Percentiles rank a stretch among this genome's conserved stretches.
phyloP scores from a whole-genome alignment of 2,797 vertebrate species.

The Spondyliosoma cantharus region DNA sequence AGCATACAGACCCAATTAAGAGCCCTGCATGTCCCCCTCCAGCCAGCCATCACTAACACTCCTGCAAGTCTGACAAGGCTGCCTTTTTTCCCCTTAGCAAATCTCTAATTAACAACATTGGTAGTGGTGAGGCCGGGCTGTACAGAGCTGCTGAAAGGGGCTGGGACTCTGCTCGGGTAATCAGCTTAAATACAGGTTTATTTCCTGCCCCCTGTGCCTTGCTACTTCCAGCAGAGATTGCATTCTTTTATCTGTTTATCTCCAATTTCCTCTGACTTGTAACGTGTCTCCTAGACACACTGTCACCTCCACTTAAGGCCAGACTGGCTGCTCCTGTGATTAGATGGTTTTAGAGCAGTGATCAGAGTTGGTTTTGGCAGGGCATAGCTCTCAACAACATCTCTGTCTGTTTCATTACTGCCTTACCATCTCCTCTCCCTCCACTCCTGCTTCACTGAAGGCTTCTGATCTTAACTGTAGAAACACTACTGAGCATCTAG shows the following conservation, averaged over 20 bases:
- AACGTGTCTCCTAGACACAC: slow-evolving; percentile 82
- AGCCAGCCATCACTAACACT: slow-evolving; percentile 91
- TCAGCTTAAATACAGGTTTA: slow-evolving; percentile 88
- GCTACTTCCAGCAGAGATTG: slow-evolving; percentile 81
- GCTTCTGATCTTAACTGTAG: slow-evolving; percentile 44
- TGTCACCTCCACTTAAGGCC: slow-evolving; percentile 81
- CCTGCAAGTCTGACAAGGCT: slow-evolving; percentile 87
- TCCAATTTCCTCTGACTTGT: slow-evolving; percentile 85
- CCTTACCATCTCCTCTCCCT: slow-evolving; percentile 54
- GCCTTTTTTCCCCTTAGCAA: slow-evolving; percentile 79
- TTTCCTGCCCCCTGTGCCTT: slow-evolving; percentile 86
- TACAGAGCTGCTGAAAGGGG: slow-evolving; percentile 83
- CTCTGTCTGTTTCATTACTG: slow-evolving; percentile 64
- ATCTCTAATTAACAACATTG: slow-evolving; percentile 87
- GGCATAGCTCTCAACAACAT: slow-evolving; percentile 64
- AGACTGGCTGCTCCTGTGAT: slow-evolving; percentile 58
- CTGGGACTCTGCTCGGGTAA: slow-evolving; percentile 84
- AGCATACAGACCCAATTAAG: slow-evolving; percentile 90
- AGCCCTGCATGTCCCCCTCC: slow-evolving; percentile 83
- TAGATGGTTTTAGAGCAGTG: slow-evolving; percentile 71
- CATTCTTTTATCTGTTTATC: slow-evolving; percentile 86
- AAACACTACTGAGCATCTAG: slow-evolving; percentile 27
- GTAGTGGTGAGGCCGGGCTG: slow-evolving; percentile 71
- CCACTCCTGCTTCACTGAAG: slow-evolving; percentile 35
- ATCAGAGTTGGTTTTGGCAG: slow-evolving; percentile 75